Percentiles rank a stretch among this genome's conserved stretches.
Conservation (phyloP, 2,888 invertebrate species). For the Callosobruchus maculatus region DNA sequence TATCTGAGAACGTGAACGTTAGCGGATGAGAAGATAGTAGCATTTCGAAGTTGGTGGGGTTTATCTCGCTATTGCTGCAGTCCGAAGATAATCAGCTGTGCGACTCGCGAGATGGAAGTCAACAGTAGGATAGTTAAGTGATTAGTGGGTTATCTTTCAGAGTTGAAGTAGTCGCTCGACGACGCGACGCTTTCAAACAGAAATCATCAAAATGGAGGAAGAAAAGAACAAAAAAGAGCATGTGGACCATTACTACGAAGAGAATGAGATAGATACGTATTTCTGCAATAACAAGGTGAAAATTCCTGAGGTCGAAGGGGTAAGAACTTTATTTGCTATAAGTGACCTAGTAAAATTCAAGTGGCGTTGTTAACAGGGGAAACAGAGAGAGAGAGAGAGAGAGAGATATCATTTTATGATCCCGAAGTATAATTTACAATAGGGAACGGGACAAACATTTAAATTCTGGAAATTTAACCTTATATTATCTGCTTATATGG, state of each 20-base stretch:
- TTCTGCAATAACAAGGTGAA: slow-evolving; percentile 58
- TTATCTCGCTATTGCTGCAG: background rate
- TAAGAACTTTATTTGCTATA: too few species aligned
- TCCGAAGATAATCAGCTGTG: background rate
- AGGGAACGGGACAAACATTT: too few species aligned
- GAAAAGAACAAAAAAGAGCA: background rate
- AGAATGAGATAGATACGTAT: slow-evolving; percentile 51
- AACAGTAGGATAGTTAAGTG: background rate
- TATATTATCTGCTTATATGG: too few species aligned
- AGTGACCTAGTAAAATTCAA: too few species aligned
- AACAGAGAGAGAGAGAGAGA: too few species aligned
- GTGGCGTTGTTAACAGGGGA: too few species aligned
- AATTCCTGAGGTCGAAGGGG: slow-evolving; percentile 56
- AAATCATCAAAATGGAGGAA: background rate
- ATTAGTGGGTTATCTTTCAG: background rate
- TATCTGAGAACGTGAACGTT: background rate
- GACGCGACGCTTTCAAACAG: too few species aligned
- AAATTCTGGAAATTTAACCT: too few species aligned
- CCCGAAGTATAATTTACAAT: too few species aligned
- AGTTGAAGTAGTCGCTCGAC: background rate
- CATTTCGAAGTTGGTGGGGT: background rate
- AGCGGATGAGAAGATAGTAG: background rate
- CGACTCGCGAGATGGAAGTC: too few species aligned
- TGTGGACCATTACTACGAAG: slow-evolving; percentile 25
- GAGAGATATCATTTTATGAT: too few species aligned